Evolutionary conservation across 2,888 invertebrate species (phyloP).

Genomic region (Aromia moschata): DNA sequence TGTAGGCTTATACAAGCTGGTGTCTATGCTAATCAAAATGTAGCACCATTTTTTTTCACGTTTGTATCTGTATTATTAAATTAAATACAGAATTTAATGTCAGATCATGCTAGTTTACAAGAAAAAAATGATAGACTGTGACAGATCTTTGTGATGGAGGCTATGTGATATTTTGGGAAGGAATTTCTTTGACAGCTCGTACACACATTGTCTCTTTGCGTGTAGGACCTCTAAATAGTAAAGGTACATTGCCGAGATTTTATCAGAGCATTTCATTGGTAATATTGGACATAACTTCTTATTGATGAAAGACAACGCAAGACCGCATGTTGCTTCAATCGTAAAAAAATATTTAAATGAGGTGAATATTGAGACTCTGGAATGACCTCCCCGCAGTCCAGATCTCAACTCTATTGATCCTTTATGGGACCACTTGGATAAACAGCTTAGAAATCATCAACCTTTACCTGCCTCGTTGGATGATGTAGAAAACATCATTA

Average conservation of each 20-base stretch:
- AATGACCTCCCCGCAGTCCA: neutral
- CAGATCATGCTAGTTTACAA: too few relatives aligned
- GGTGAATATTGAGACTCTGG: neutral
- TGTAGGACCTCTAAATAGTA: neutral
- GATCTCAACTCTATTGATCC: neutral
- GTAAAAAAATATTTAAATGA: neutral
- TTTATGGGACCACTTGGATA: neutral
- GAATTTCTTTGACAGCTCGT: neutral
- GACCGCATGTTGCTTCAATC: neutral
- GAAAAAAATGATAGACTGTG: too few relatives aligned
- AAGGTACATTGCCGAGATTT: neutral
- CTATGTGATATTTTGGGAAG: neutral
- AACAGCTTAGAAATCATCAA: slow-evolving; percentile 1
- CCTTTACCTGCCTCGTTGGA: neutral
- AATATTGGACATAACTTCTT: too few relatives aligned
- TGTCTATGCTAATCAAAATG: too few relatives aligned
- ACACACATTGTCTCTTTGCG: neutral
- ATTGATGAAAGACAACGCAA: too few relatives aligned
- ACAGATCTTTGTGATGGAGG: too few relatives aligned
- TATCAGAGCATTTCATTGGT: too few relatives aligned
- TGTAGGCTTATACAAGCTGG: too few relatives aligned
- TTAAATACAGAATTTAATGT: too few relatives aligned
- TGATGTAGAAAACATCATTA: neutral
- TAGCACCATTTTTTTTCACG: too few relatives aligned
- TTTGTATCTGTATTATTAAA: too few relatives aligned